Conservation (phyloP, 2,888 invertebrate genomes). For the Allygus modestus region DNA sequence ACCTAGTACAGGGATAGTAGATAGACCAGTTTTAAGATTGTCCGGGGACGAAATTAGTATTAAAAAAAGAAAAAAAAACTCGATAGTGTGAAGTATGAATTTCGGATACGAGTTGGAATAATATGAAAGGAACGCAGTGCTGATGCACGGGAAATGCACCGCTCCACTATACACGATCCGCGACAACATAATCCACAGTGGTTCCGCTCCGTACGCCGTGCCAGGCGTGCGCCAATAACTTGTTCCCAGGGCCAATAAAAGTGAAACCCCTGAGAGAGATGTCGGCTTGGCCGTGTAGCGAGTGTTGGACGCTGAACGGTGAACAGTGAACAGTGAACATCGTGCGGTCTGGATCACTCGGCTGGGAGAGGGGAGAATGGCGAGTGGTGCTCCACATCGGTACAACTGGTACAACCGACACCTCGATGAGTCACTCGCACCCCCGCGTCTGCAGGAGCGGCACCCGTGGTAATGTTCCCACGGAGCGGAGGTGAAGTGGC, state of each 20-base stretch:
- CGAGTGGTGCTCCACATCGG: not conserved
- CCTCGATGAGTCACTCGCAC: not conserved
- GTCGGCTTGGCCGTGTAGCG: not conserved
- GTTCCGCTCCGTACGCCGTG: not conserved
- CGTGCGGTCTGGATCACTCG: not conserved
- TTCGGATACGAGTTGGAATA: too few relatives aligned
- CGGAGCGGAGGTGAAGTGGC: too few relatives aligned
- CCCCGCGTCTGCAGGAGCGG: too few relatives aligned
- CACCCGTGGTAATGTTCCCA: too few relatives aligned
- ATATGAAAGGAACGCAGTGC: too few relatives aligned
- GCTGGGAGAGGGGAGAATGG: not conserved
- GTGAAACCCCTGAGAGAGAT: conserved; percentile 15
- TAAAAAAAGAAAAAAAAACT: too few relatives aligned
- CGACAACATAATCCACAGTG: conserved; percentile 6
- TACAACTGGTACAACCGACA: not conserved
- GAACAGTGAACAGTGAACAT: not conserved
- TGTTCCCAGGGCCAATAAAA: conserved; percentile 36
- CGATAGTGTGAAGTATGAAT: too few relatives aligned
- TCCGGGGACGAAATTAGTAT: too few relatives aligned
- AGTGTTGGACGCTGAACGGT: not conserved
- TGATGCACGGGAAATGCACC: too few relatives aligned
- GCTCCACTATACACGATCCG: too few relatives aligned
- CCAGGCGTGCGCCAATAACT: conserved; percentile 27
- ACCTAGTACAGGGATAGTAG: too few relatives aligned
- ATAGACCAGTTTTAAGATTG: too few relatives aligned